Evolutionary conservation across 2,113 vertebrate species (phyloP).

Genomic region (Elgaria multicarinata): DNA sequence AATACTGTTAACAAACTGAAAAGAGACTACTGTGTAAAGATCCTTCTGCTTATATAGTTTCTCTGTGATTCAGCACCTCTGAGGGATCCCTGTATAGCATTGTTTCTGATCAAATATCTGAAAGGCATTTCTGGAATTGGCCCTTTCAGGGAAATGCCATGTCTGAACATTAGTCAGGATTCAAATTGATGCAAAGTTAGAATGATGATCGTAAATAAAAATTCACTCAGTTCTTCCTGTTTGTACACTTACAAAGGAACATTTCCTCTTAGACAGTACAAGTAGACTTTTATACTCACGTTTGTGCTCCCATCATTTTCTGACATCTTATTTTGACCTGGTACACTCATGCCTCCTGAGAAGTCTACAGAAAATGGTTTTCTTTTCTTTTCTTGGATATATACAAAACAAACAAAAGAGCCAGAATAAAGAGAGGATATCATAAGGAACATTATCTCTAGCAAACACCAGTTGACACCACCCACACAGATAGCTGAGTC

Average conservation of each 20-base stretch:
- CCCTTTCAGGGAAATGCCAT: rapidly evolving
- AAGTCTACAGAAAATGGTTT: neutral
- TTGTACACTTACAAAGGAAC: neutral
- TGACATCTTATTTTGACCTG: constrained; percentile 48
- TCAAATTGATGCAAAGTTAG: rapidly evolving
- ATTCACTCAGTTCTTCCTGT: neutral
- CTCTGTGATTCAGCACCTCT: neutral
- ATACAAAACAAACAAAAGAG: constrained; percentile 61
- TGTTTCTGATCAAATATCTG: neutral
- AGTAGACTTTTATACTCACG: constrained; percentile 59
- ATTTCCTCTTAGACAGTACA: rapidly evolving
- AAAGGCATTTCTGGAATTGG: rapidly evolving
- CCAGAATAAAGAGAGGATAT: constrained; percentile 66
- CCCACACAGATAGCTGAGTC: constrained; percentile 69
- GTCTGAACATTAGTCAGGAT: neutral
- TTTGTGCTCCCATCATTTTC: constrained; percentile 63
- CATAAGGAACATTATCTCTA: constrained; percentile 55
- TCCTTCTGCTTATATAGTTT: rapidly evolving
- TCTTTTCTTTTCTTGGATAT: constrained; percentile 17
- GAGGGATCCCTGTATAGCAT: rapidly evolving
- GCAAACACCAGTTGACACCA: constrained; percentile 43
- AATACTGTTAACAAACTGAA: neutral
- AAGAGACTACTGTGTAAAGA: rapidly evolving
- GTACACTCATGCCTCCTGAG: neutral
- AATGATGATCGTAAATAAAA: neutral